Evolutionary conservation across 2,797 vertebrate species (phyloP).

Genomic region (Cyclura pinguis): DNA sequence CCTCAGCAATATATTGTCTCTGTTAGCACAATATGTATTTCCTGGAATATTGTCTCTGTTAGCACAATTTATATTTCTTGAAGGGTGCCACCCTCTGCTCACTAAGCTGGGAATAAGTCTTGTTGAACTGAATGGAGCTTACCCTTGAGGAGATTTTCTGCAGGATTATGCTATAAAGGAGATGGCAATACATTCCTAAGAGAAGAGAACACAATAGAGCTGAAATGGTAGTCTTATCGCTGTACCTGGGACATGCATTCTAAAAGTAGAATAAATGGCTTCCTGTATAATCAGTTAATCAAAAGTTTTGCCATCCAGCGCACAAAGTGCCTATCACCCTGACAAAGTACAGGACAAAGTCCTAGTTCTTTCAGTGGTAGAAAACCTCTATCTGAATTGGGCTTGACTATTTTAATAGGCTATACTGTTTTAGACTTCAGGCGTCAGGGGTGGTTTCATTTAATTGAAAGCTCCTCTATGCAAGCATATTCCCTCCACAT

Average conservation of each 20-base stretch:
- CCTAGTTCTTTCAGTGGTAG: background rate
- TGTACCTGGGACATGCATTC: background rate
- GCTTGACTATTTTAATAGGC: no score
- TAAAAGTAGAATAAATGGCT: background rate
- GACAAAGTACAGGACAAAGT: background rate
- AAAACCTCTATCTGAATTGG: background rate
- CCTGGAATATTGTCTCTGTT: background rate
- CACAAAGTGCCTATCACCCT: accelerated
- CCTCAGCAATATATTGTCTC: background rate
- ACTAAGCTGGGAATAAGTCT: no score
- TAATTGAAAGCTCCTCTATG: background rate
- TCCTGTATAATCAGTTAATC: background rate
- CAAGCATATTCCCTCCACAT: background rate
- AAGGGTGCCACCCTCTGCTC: background rate
- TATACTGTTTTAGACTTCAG: background rate
- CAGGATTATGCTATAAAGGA: background rate
- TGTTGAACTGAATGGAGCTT: no score
- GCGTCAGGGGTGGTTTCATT: background rate
- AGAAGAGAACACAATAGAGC: background rate
- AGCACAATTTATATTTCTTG: background rate
- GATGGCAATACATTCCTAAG: accelerated
- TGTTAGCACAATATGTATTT: background rate
- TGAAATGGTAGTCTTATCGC: background rate
- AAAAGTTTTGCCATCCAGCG: background rate
- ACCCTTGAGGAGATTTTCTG: no score